Percentiles rank a stretch among this genome's conserved stretches.
Evolutionary conservation across 2,797 vertebrate genomes (phyloP).

Genomic region (Anguilla anguilla): DNA sequence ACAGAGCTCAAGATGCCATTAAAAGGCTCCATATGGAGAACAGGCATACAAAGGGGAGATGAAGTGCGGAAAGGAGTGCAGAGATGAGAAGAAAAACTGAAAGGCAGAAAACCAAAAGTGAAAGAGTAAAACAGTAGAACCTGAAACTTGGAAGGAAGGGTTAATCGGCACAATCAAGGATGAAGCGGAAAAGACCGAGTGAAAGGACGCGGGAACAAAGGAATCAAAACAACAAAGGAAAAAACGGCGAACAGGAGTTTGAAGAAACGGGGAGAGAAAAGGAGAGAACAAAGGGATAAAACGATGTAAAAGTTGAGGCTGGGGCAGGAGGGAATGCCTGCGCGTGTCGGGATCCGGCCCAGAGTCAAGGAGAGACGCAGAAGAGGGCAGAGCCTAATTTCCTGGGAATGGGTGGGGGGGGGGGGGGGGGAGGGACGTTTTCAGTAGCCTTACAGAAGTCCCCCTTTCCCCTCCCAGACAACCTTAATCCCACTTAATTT

Average conservation of each 20-base stretch:
- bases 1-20: neutral
- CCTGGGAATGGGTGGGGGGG: neutral
- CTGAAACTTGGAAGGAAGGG: neutral
- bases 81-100: neutral
- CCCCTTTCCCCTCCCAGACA: neutral
- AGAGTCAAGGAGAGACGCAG: neutral
- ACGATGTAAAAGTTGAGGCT: neutral
- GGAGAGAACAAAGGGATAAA: neutral
- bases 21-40: neutral
- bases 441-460: neutral
- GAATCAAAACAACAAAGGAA: neutral
- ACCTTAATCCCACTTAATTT: neutral
- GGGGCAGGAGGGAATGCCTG: neutral
- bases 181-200: neutral
- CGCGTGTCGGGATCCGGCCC: neutral
- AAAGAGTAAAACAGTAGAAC: neutral
- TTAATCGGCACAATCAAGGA: neutral
- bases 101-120: neutral
- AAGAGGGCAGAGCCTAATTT: neutral
- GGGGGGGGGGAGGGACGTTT: neutral
- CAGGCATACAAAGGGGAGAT: neutral
- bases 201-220: neutral
- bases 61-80: neutral
- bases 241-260: neutral
- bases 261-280: neutral